phyloP scores from a whole-genome alignment of 2,888 invertebrate genomes.

The Didymodactylos carnosus region DNA sequence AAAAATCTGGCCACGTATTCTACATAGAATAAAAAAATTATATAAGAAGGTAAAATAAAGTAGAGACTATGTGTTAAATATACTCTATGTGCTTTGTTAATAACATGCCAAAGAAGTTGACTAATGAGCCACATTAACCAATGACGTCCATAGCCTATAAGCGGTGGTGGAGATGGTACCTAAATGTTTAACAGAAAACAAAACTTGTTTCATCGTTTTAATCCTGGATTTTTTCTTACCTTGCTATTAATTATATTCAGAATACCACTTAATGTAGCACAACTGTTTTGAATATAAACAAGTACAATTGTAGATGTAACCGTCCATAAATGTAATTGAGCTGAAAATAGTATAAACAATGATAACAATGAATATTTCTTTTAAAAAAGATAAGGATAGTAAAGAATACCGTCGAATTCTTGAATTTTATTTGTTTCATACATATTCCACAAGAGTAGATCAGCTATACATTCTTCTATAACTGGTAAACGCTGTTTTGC shows the following conservation, averaged over 20 bases:
- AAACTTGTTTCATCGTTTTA: not conserved
- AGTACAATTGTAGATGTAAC: not conserved
- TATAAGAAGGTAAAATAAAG: too few species aligned
- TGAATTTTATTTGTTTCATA: not conserved
- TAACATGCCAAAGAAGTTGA: not conserved
- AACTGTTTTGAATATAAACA: not conserved
- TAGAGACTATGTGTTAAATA: not conserved
- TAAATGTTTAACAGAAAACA: not conserved
- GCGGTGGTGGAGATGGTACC: not conserved
- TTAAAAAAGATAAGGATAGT: not conserved
- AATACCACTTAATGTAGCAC: not conserved
- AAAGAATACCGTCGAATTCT: not conserved
- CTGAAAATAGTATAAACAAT: too few species aligned
- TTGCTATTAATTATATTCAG: not conserved
- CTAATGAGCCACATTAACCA: not conserved
- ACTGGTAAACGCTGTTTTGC: not conserved
- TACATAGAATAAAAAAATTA: not conserved
- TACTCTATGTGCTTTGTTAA: not conserved
- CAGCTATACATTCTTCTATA: not conserved
- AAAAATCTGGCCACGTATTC: not conserved
- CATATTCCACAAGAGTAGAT: not conserved
- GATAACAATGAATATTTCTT: too few species aligned
- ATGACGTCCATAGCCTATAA: not conserved
- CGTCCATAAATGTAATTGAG: not conserved
- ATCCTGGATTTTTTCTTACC: not conserved